A percentile compares a stretch with the other conserved stretches of the same genome.
phyloP scores from a whole-genome alignment of 2,113 vertebrate species.

The Glaucomys volans region DNA sequence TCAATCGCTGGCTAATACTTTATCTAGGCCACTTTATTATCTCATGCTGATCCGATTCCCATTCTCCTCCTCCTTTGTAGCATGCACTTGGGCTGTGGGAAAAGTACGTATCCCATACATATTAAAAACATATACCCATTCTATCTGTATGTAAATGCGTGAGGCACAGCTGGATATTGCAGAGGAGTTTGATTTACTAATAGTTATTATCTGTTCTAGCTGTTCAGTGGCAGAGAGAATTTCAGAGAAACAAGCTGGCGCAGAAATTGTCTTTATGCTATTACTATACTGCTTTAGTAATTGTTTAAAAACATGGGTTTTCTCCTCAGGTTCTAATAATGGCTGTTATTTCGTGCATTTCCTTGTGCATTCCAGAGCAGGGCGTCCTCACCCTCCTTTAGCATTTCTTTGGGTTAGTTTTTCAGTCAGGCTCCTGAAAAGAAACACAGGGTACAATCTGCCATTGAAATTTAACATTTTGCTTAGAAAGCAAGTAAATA shows the following conservation, averaged over 20 bases:
- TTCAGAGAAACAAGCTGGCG: conserved; percentile 91
- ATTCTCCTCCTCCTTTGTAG: conserved; percentile 89
- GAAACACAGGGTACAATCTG: background rate
- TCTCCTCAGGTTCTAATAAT: conserved; percentile 78
- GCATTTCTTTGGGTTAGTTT: conserved; percentile 39
- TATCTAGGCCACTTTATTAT: conserved; percentile 95
- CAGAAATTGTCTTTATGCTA: conserved; percentile 96
- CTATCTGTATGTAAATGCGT: conserved; percentile 99
- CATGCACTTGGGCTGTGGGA: conserved; percentile 86
- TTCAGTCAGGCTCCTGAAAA: conserved; percentile 23
- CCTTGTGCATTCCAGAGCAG: conserved; percentile 64
- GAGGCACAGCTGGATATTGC: conserved; percentile 97
- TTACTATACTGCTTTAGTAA: conserved; percentile 86
- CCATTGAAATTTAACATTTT: conserved; percentile 40
- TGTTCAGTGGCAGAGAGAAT: conserved; percentile 92
- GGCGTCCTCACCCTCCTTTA: background rate
- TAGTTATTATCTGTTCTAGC: conserved; percentile 99
- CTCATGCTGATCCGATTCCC: conserved; percentile 89
- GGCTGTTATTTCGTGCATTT: conserved; percentile 72
- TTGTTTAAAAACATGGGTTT: conserved; percentile 87
- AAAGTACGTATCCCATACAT: conserved; percentile 92
- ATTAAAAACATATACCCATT: conserved; percentile 99
- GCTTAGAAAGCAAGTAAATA: conserved; percentile 48
- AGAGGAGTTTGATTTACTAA: conserved; percentile 99
- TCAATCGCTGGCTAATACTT: conserved; percentile 92